A percentile compares a stretch with the other conserved stretches of the same genome.
Conservation (phyloP, 2,888 invertebrate species). For the Chrysotoxum bicinctum region DNA sequence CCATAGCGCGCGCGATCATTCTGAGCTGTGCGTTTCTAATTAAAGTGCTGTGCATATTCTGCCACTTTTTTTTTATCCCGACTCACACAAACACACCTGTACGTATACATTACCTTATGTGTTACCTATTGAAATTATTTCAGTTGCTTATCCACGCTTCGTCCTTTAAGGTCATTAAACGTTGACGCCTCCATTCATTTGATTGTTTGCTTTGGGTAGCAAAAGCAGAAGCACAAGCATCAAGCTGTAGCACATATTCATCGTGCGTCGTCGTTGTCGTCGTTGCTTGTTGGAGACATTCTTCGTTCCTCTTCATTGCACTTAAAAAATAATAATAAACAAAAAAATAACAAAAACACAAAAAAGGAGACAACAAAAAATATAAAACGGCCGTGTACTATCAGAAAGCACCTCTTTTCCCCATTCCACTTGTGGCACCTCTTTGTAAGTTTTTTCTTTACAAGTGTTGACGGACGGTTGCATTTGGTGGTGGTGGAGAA, state of each 20-base stretch:
- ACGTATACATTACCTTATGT: slow-evolving; percentile 16
- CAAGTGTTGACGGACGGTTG: slow-evolving; percentile 31
- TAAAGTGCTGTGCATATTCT: slow-evolving; percentile 64
- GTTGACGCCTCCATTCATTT: slow-evolving; percentile 73
- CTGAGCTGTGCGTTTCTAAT: slow-evolving; percentile 51
- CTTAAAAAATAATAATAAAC: slow-evolving; percentile 46
- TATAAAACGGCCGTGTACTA: slow-evolving; percentile 45
- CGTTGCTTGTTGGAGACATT: slow-evolving; percentile 66
- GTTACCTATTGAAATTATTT: slow-evolving; percentile 70
- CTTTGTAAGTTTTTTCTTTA: slow-evolving; percentile 53
- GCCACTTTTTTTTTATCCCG: slow-evolving; percentile 6
- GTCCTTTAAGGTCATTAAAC: slow-evolving; percentile 80
- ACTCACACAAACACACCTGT: slow-evolving; percentile 1
- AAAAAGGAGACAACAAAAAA: slow-evolving; percentile 7
- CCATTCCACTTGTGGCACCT: slow-evolving; percentile 40
- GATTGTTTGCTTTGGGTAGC: slow-evolving; percentile 67
- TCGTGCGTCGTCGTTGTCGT: slow-evolving; percentile 46
- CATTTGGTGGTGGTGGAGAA: not conserved
- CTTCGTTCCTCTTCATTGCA: slow-evolving; percentile 69
- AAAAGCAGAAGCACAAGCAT: slow-evolving; percentile 32
- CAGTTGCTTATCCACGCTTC: slow-evolving; percentile 73
- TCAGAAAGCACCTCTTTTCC: slow-evolving; percentile 14
- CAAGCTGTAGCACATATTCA: slow-evolving; percentile 52
- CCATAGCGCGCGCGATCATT: slow-evolving; percentile 24
- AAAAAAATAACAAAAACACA: slow-evolving; percentile 36